A percentile compares a stretch with the other conserved stretches of the same genome.
Conservation (phyloP, 2,113 vertebrate genomes). For the Dipodomys spectabilis region DNA sequence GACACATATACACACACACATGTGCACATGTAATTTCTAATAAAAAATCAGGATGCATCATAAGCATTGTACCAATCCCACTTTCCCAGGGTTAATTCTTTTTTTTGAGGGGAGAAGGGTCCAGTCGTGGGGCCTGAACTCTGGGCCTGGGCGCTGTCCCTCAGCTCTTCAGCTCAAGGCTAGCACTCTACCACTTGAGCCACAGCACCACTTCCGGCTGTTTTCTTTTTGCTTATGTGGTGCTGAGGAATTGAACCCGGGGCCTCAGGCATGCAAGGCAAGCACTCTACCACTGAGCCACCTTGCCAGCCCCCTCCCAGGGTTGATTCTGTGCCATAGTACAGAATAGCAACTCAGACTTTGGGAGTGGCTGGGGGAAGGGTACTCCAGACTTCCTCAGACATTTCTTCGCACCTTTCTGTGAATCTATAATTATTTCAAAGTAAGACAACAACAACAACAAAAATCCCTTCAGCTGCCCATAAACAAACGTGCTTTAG, state of each 20-base stretch:
- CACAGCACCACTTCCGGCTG: too few species aligned
- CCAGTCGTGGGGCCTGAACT: too few species aligned
- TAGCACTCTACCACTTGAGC: too few species aligned
- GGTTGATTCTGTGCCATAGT: neutral
- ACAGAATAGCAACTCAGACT: neutral
- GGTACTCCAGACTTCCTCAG: neutral
- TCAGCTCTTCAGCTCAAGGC: too few species aligned
- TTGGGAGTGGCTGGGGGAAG: neutral
- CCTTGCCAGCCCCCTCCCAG: neutral
- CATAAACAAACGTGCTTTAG: neutral
- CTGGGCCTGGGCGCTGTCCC: too few species aligned
- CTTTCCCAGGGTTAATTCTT: neutral
- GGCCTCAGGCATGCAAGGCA: too few species aligned
- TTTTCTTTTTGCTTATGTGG: too few species aligned
- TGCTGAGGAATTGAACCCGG: too few species aligned
- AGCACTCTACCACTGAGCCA: too few species aligned
- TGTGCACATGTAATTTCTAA: too few species aligned
- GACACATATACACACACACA: neutral
- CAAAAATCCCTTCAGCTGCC: neutral
- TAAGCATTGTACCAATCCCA: neutral
- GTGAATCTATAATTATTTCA: conserved; percentile 1
- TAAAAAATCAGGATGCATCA: neutral
- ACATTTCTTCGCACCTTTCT: neutral
- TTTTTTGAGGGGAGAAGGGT: too few species aligned
- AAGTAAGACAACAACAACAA: neutral